These are phyloP conservation scores for Oegoconia quadripuncta DNA, from an alignment of 2,888 invertebrate species.

Conservation along the genomic window DNA sequence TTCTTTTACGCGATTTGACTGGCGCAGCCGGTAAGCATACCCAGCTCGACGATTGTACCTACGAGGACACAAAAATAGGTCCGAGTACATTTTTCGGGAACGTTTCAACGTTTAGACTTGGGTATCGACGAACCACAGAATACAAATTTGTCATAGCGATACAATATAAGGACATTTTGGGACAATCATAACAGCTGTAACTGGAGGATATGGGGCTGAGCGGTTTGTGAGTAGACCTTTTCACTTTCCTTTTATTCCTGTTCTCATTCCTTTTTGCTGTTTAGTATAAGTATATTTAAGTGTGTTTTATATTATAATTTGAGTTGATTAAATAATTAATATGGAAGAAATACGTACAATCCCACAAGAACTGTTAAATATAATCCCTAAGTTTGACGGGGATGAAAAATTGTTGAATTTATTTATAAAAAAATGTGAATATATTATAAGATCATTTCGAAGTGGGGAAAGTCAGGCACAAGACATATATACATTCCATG, in stretches of 20 bases:
- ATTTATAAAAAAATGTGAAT: constrained; percentile 1
- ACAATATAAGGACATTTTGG: no score
- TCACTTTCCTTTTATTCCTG: background rate
- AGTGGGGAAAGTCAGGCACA: background rate
- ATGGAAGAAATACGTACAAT: constrained; percentile 1
- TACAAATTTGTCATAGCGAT: no score
- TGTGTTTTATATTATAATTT: background rate
- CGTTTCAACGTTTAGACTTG: constrained; percentile 1
- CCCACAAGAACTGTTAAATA: background rate
- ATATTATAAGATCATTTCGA: background rate
- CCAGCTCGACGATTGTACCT: background rate
- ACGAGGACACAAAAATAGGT: background rate
- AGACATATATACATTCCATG: constrained; percentile 2
- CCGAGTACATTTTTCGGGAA: background rate
- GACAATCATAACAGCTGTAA: background rate
- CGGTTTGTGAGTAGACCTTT: constrained; percentile 1
- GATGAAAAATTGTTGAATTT: constrained; percentile 4
- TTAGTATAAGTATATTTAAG: background rate
- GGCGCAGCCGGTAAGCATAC: background rate
- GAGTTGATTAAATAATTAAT: background rate
- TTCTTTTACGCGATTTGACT: no score
- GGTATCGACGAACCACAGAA: constrained; percentile 3
- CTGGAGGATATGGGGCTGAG: constrained; percentile 1
- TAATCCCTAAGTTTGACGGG: constrained; percentile 4
- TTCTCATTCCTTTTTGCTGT: background rate